These are phyloP conservation scores for Pangasianodon gigas DNA, from an alignment of 2,113 vertebrate species.

Conservation along the genomic window DNA sequence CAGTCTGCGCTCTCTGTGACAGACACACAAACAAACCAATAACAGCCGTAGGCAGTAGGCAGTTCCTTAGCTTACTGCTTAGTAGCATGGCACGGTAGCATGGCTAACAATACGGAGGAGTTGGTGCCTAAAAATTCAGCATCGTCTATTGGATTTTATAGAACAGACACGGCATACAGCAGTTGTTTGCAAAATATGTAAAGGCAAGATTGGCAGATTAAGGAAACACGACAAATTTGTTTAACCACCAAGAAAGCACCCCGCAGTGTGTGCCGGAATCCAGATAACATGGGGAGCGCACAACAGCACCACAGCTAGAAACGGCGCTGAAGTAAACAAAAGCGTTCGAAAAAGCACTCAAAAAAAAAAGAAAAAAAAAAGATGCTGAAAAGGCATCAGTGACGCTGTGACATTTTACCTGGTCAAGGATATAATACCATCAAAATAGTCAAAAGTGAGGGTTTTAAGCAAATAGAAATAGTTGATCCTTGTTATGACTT, in stretches of 20 bases:
- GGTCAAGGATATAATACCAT: no score
- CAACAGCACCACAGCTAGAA: not conserved
- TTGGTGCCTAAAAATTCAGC: not conserved
- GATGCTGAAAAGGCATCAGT: no score
- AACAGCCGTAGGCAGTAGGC: not conserved
- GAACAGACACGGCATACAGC: not conserved
- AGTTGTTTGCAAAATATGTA: not conserved
- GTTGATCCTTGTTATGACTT: not conserved
- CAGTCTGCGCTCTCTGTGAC: no score
- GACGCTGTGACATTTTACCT: no score
- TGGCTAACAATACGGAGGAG: not conserved
- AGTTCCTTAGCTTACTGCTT: not conserved
- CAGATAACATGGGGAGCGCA: not conserved
- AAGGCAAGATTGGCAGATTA: not conserved
- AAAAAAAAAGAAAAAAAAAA: not conserved
- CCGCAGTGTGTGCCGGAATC: not conserved
- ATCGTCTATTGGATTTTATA: not conserved
- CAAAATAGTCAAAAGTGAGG: not conserved
- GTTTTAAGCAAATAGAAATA: not conserved
- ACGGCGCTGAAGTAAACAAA: not conserved
- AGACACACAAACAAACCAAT: not conserved
- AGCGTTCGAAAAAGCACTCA: not conserved
- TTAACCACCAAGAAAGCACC: not conserved
- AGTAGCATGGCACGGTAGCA: not conserved
- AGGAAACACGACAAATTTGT: not conserved